Evolutionary conservation across 2,113 vertebrate genomes (phyloP), one percentile per base, ranked within the genome.

Genomic region (Marmota flaviventris): DNA sequence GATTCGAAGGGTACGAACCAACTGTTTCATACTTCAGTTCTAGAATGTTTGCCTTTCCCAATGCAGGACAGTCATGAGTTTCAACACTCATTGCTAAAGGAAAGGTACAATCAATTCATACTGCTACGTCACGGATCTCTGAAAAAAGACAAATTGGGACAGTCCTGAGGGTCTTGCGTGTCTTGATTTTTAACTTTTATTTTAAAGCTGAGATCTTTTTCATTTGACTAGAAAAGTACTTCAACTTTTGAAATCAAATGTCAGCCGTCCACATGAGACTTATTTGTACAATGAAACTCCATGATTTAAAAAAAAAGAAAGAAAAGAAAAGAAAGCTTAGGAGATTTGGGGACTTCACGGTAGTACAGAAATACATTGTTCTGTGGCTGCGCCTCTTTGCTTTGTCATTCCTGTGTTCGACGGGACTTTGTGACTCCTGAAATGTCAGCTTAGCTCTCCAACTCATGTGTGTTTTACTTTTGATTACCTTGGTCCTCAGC

Each of bases 401-500:
- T 58, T 48, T 81, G 95, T 84, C 58, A 37, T 34, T 42, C 61
- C 58, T 53, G 58, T 11, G 48, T 63, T 67, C 22, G 75, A 18
- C 84, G 78, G 79, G 61, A 77, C 89, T 86, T 94, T 58, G 76
- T 34, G 53, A 76, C 92, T 97, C 89, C 93, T 82, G 87, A 92
- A 93, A 90, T 82, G 95, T 85, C 95, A 89, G 72, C 79, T 56
- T 29, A 8, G 85, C 83, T 83, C 42, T 94, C 85, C 39, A 20
- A 82, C 83, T 85, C 17, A 0, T n/a, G 85, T 93, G 83, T 90
- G 20, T 89, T 97, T 94, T 79, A 2, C 81, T 88, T 86, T 20
- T 92, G 97, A 85, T 96, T 93, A 65, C 91, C 78, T 97, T 97
- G 96, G 96, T 96, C 63, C 88, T 39, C 4, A 0, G 97, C 97